Evolutionary conservation across 2,113 vertebrate species (phyloP).

Genomic region (Agapornis roseicollis): DNA sequence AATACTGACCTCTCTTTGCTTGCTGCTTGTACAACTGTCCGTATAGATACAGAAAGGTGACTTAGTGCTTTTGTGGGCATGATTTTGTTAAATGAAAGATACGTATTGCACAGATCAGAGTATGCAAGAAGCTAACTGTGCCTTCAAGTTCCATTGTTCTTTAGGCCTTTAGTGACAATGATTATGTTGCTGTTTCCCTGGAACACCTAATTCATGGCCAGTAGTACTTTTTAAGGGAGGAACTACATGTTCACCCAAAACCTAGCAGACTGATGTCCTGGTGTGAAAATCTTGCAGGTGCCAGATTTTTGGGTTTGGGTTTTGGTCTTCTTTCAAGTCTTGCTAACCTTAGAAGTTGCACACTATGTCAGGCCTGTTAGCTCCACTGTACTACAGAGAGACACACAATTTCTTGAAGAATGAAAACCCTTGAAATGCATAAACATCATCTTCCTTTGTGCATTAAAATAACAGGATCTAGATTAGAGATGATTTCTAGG

Average conservation of each 20-base stretch:
- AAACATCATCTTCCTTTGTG: background rate
- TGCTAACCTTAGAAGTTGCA: background rate
- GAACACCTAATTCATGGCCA: background rate
- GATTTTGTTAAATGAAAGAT: background rate
- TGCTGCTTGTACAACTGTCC: background rate
- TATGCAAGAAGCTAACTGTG: background rate
- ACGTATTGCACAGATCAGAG: background rate
- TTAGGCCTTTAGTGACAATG: background rate
- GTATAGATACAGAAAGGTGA: background rate
- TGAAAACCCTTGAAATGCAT: background rate
- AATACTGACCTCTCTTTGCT: background rate
- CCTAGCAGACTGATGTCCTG: background rate
- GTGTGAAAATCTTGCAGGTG: background rate
- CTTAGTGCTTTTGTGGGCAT: background rate
- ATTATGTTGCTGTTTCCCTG: background rate
- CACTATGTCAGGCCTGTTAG: background rate
- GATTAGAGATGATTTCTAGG: background rate
- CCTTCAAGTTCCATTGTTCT: background rate
- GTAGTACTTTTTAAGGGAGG: background rate
- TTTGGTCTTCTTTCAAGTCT: background rate
- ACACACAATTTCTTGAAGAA: background rate
- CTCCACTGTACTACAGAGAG: background rate
- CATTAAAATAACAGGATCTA: background rate
- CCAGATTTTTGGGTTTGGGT: background rate
- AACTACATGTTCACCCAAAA: background rate